Evolutionary conservation across 2,113 vertebrate species (phyloP).

Genomic region (Hippocampus comes): DNA sequence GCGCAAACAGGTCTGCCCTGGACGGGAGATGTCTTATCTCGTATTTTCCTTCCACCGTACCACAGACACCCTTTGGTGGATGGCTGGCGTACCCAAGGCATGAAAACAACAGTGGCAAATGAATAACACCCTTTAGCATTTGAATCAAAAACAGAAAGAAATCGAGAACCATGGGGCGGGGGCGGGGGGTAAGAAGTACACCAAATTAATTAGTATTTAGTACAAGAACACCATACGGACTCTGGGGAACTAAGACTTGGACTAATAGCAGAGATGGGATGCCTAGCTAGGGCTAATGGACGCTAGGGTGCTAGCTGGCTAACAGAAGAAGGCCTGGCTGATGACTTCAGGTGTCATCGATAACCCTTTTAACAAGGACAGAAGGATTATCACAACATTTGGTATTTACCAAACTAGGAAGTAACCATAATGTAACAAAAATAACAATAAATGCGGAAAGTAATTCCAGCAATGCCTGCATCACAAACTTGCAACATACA

Average conservation of each 20-base stretch:
- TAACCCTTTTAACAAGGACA: no score
- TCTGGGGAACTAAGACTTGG: not conserved
- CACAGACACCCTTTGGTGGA: constrained; percentile 17
- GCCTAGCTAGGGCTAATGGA: not conserved
- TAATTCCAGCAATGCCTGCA: no score
- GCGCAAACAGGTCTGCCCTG: constrained; percentile 23
- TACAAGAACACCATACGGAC: no score
- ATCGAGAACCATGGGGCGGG: not conserved
- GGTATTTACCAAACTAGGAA: no score
- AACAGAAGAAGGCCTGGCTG: not conserved
- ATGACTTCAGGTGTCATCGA: no score
- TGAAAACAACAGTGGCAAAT: not conserved
- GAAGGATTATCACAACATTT: no score
- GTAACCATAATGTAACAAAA: no score
- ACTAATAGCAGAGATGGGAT: not conserved
- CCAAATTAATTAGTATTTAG: not conserved
- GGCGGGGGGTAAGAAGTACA: not conserved
- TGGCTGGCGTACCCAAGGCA: not conserved
- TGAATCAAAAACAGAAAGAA: not conserved
- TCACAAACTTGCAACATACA: no score
- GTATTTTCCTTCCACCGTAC: constrained; percentile 9
- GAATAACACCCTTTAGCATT: not conserved
- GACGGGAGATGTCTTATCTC: constrained; percentile 29
- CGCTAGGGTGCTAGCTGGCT: not conserved
- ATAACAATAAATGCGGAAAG: no score